Base-by-base conservation (phyloP, 2,113 vertebrate species). In the Eupsittula cactorum region DNA sequence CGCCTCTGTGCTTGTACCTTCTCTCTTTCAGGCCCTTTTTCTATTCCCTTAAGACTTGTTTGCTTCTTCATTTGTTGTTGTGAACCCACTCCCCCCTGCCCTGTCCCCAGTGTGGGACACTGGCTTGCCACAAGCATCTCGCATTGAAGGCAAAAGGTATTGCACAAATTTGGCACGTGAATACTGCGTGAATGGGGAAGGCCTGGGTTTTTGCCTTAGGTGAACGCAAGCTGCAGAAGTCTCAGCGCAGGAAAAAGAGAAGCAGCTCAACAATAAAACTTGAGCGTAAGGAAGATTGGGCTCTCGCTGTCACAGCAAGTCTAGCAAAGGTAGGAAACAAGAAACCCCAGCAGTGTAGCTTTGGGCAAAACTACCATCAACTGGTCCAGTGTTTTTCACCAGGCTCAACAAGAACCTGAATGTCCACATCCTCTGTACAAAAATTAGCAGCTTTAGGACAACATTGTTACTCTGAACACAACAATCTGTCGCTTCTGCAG, bases 391-490 rank as follows among this genome's bases (percentile, higher is more conserved):
- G 92, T 95, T 95, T 92, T 63, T 82, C 79, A 76, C 39, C n/a
- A 69, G 95, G 87, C 88, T 79, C 76, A 42, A 59, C 79, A 62
- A 91, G 86, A 93, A 64, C 84, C 84, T n/a, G 9, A 88, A 92
- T 19, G 47, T 76, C 50, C 92, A 81, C 94, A 87, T 91, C 82
- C 95, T 95, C 91, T 87, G 89, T 93, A 77, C 47, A 92, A 90
- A 90, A 92, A 76, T 87, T 71, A 97, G 95, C 95, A 97, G 97
- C 97, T 94, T 97, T 87, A 96, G 80, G 86, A 95, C 94, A 97
- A 93, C 94, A 76, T 95, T 53, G 77, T 90, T 94, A 85, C 71
- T 87, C 82, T 73, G 92, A 94, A 90, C 69, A 81, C 64, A 74
- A 85, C 88, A 62, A 62, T 46, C 87, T 63, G 83, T 79, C 2